A percentile compares a stretch with the other conserved stretches of the same genome.
Conservation (phyloP, 2,888 invertebrate species). For the Crocallis elinguaria region DNA sequence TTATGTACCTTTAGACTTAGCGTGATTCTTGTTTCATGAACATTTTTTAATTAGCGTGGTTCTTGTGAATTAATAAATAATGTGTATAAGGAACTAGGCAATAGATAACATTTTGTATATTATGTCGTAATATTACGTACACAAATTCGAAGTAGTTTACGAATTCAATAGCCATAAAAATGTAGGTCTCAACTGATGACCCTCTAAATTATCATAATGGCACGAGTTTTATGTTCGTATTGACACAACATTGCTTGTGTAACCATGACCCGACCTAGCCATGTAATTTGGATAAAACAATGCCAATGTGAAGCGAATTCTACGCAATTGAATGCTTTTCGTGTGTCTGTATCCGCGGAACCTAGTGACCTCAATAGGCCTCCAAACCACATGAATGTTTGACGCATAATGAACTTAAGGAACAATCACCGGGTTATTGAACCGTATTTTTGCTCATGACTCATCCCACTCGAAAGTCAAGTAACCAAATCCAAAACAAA, state of each 20-base stretch:
- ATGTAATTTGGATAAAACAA: constrained; percentile 33
- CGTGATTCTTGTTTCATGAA: too few relatives aligned
- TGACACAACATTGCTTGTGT: constrained; percentile 30
- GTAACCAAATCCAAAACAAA: too few relatives aligned
- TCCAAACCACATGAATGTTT: not conserved
- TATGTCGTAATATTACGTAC: constrained; percentile 10
- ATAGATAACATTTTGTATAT: too few relatives aligned
- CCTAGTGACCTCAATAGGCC: constrained; percentile 24
- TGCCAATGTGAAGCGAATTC: constrained; percentile 28
- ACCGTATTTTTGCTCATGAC: too few relatives aligned
- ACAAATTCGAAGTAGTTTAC: constrained; percentile 12
- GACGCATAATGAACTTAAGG: not conserved
- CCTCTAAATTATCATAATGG: constrained; percentile 34
- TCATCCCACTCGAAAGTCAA: too few relatives aligned
- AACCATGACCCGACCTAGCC: constrained; percentile 24
- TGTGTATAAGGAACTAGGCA: not conserved
- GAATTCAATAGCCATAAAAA: constrained; percentile 26
- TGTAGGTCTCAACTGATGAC: constrained; percentile 23
- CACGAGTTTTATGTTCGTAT: constrained; percentile 17
- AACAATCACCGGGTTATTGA: too few relatives aligned
- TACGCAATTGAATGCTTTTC: constrained; percentile 26
- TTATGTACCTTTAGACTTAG: too few relatives aligned
- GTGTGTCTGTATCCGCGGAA: constrained; percentile 16
- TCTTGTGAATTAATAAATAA: too few relatives aligned
- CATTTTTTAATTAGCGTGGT: too few relatives aligned